Conservation (phyloP, 2,113 vertebrate species). For the Oenanthe oenanthe region DNA sequence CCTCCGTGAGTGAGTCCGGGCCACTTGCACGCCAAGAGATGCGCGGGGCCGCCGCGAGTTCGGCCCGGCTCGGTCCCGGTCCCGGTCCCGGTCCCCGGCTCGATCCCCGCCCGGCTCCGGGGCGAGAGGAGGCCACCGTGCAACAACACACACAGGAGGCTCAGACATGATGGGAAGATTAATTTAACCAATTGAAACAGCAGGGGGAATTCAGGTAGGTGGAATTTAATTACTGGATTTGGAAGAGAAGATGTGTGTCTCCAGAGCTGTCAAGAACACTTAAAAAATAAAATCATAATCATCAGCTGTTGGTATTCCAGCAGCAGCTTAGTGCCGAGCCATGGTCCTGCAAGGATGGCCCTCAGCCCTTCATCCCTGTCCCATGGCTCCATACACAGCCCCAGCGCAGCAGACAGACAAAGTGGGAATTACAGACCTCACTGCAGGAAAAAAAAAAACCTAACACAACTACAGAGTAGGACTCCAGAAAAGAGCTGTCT, state of each 20-base stretch:
- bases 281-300: conserved; percentile 67
- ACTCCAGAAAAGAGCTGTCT: background rate
- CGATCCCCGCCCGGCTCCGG: background rate
- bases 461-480: background rate
- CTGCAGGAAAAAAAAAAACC: too few species aligned
- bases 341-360: background rate
- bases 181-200: conserved; percentile 53
- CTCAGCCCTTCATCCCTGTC: background rate
- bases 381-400: background rate
- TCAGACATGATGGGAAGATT: conserved; percentile 54
- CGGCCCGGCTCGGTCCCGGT: background rate
- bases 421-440: background rate
- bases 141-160: conserved; percentile 4
- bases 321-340: background rate
- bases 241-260: conserved; percentile 48
- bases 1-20: background rate
- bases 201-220: conserved; percentile 58
- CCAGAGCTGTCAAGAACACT: conserved; percentile 55
- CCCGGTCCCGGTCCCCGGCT: background rate
- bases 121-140: background rate
- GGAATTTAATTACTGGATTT: conserved; percentile 60
- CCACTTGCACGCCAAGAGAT: background rate
- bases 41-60: background rate
- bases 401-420: background rate
- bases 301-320: background rate